A percentile compares a stretch with the other conserved stretches of the same genome.
Conservation (phyloP, 2,888 invertebrate genomes). For the Eledona agricola region DNA sequence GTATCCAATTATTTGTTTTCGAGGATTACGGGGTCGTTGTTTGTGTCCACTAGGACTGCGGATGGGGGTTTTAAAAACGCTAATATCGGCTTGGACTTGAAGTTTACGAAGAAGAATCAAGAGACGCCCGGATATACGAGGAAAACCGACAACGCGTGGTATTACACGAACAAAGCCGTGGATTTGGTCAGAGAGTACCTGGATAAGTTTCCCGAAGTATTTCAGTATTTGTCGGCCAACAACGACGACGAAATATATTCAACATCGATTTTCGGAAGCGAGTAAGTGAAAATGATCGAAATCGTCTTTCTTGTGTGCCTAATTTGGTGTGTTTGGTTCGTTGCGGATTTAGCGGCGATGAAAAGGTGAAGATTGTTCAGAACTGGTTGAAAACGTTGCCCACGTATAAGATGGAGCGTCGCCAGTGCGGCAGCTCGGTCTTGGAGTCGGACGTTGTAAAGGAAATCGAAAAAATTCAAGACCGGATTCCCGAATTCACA, state of each 20-base stretch:
- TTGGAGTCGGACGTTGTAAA: conserved; percentile 74
- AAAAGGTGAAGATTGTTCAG: conserved; percentile 64
- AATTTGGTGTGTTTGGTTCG: too few relatives aligned
- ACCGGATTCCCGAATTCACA: conserved; percentile 47
- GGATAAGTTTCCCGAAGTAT: conserved; percentile 75
- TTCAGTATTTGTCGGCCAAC: conserved; percentile 68
- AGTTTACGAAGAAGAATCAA: conserved; percentile 82
- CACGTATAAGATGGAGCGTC: conserved; percentile 68
- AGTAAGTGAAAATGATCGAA: too few relatives aligned
- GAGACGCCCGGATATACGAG: conserved; percentile 85
- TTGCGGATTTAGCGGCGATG: conserved; percentile 57
- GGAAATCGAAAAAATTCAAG: conserved; percentile 65
- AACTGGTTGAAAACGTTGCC: conserved; percentile 79
- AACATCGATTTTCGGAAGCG: conserved; percentile 70
- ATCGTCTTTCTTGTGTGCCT: too few relatives aligned
- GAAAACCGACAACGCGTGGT: conserved; percentile 76
- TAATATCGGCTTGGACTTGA: conserved; percentile 91
- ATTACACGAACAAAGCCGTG: conserved; percentile 80
- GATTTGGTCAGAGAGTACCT: conserved; percentile 77
- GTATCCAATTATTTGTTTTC: conserved; percentile 70
- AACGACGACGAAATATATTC: conserved; percentile 70
- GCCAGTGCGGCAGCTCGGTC: conserved; percentile 75
- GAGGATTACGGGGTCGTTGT: conserved; percentile 86
- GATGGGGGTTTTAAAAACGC: conserved; percentile 65
- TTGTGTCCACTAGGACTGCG: conserved; percentile 64